These are phyloP conservation scores for Thysanoteuthis rhombus DNA, from an alignment of 2,888 invertebrate species.

Conservation along the genomic window DNA sequence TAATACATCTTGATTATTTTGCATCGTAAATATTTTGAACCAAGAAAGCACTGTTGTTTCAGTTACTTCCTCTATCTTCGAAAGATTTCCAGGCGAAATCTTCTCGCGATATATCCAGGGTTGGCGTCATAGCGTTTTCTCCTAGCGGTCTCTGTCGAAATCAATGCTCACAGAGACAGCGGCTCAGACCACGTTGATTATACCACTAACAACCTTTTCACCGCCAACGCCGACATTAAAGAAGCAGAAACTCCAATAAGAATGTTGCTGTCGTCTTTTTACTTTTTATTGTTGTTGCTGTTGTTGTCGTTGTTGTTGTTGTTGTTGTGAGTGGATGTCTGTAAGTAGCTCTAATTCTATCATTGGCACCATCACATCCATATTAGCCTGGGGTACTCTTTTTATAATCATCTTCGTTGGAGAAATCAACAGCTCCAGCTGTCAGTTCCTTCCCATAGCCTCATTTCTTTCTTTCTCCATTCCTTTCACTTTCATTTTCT, in stretches of 20 bases:
- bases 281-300: too few species aligned
- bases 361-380: neutral
- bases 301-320: neutral
- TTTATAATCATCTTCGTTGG: neutral
- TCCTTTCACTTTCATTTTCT: neutral
- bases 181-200: neutral
- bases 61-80: neutral
- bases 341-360: neutral
- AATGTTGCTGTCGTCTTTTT: too few species aligned
- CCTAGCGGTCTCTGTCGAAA: neutral
- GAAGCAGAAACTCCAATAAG: too few species aligned
- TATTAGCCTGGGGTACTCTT: neutral
- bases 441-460: neutral
- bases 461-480: neutral
- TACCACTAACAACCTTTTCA: neutral
- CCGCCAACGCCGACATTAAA: neutral
- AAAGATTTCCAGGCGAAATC: neutral
- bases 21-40: too few species aligned
- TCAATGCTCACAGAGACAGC: neutral
- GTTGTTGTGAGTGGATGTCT: neutral
- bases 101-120: neutral
- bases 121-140: neutral
- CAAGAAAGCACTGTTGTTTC: too few species aligned
- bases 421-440: neutral
- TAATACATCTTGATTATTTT: too few species aligned